Evolutionary conservation across 2,888 invertebrate genomes (phyloP).

Genomic region (Ctena decussata): DNA sequence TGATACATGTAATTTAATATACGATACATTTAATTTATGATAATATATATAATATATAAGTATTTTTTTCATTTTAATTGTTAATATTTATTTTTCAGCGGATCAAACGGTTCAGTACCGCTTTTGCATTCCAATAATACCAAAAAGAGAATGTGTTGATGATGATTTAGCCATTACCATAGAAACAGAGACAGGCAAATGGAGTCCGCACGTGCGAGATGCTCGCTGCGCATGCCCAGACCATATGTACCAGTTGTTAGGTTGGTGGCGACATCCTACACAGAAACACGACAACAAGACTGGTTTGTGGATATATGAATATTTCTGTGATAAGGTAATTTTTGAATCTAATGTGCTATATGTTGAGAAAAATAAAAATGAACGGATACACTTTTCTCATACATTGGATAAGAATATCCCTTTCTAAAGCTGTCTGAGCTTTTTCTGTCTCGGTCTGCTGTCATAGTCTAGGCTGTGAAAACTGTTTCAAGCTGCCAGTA

Average conservation of each 20-base stretch:
- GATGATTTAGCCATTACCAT: constrained; percentile 69
- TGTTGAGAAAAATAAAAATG: no score
- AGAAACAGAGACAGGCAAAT: constrained; percentile 67
- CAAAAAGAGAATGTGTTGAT: constrained; percentile 57
- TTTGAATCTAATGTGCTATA: no score
- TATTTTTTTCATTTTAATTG: neutral
- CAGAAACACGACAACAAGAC: constrained; percentile 55
- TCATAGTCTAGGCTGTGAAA: no score
- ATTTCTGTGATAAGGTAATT: constrained; percentile 72
- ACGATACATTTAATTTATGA: no score
- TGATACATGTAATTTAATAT: no score
- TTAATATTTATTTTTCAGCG: constrained; percentile 42
- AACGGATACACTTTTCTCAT: no score
- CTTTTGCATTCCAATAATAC: constrained; percentile 69
- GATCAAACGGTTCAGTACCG: constrained; percentile 72
- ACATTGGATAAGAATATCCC: no score
- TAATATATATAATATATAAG: no score
- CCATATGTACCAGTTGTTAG: constrained; percentile 65
- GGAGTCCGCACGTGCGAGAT: constrained; percentile 70
- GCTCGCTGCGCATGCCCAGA: constrained; percentile 72
- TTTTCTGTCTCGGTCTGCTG: no score
- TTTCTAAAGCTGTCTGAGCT: no score
- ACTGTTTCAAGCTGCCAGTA: no score
- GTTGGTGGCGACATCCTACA: constrained; percentile 67
- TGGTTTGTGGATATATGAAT: constrained; percentile 72